Base-by-base conservation (phyloP, 2,888 invertebrate genomes). In the Laothoe populi region DNA sequence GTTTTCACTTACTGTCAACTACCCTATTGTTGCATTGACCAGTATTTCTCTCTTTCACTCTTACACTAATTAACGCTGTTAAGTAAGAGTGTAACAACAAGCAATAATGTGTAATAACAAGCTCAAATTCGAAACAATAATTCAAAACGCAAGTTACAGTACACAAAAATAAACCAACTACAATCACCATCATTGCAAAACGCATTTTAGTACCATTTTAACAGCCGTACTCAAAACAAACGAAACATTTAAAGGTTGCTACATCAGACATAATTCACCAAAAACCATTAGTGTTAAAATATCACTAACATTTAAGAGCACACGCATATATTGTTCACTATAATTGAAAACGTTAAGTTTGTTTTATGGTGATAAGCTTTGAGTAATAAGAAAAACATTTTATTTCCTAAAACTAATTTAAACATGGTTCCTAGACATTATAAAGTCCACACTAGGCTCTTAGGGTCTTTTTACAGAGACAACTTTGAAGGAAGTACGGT, bases 261-360 rank as follows among this genome's bases (percentile, higher is more conserved):
- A 44, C 44, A 44, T 19, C 0, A 11, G 11, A 49, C 16, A 46
- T 13, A 26, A 21, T 44, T 44, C 44, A 44, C 44, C 31, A 16
- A 26, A 35, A 53, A 19, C 11, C 49, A 53, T 53, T 53, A 31
- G 49, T 48, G 4, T 48, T 7, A 31, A 53, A 53, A n/a, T 31
- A 53, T 31, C 53, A 53, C 21, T 53, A 35, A 35, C 53, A 19
- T 16, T 35, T 19, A 53, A 53, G 19, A 21, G 19, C 10, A 4
- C 19, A 53, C 11, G 11, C 19, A 16, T 19, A 16, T 19, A 16
- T 13, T 26, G 26, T 26, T 35, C 11, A 31, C 7, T 53, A 16
- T 13, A 48, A 48, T 24, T 48, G 48, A 23, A 24, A 13, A 11
- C 4, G n/a, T 0, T 46, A 21, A 46, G 13, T 1, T 38, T 38